These are phyloP conservation scores for Mobula birostris DNA, from an alignment of 2,113 vertebrate genomes.

Conservation along the genomic window DNA sequence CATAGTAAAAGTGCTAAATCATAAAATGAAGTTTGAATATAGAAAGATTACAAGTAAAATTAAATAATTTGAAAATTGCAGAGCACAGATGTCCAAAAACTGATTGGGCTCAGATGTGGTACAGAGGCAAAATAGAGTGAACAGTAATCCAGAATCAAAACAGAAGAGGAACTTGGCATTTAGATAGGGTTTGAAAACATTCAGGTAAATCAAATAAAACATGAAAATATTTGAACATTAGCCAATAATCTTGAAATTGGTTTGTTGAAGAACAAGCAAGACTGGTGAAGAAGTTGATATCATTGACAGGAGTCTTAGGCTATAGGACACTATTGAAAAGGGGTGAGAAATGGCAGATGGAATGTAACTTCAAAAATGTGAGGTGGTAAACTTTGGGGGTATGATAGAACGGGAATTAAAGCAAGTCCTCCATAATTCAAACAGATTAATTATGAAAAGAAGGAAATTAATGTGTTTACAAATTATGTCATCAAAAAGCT, in stretches of 20 bases:
- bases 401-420: too few relatives aligned
- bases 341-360: too few relatives aligned
- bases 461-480: too few relatives aligned
- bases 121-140: not conserved
- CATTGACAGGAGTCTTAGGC: too few relatives aligned
- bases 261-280: not conserved
- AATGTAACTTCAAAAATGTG: too few relatives aligned
- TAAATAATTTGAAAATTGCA: not conserved
- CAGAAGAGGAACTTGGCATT: not conserved
- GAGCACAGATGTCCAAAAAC: not conserved
- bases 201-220: not conserved
- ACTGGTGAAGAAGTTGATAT: too few relatives aligned
- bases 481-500: too few relatives aligned
- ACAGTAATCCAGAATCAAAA: not conserved
- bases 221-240: not conserved
- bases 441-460: too few relatives aligned
- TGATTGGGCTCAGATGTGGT: not conserved
- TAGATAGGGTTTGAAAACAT: not conserved
- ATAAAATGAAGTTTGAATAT: not conserved
- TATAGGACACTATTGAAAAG: too few relatives aligned
- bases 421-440: too few relatives aligned
- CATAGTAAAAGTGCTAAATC: not conserved
- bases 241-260: not conserved
- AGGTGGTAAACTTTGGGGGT: too few relatives aligned
- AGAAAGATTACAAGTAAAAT: not conserved